Percentiles rank a stretch among this genome's conserved stretches.
Conservation (phyloP, 2,113 vertebrate species). For the Tichodroma muraria region DNA sequence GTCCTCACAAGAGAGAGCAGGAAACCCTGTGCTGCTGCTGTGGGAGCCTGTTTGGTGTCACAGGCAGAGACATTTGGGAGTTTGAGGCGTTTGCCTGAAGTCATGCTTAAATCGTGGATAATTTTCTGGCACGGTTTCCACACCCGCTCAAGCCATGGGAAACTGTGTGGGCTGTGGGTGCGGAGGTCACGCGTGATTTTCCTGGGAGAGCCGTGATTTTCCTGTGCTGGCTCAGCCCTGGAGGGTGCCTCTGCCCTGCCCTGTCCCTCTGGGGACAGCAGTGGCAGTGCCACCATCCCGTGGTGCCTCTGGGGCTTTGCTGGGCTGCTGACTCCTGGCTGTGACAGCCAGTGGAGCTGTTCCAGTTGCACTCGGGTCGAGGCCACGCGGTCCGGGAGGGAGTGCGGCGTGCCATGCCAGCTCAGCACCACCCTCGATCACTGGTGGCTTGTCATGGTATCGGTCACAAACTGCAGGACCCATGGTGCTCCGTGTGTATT, state of each 20-base stretch:
- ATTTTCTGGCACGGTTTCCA: background rate
- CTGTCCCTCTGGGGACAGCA: background rate
- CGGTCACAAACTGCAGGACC: background rate
- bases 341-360: background rate
- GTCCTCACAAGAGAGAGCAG: background rate
- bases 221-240: too few relatives aligned
- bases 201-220: background rate
- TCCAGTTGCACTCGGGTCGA: background rate
- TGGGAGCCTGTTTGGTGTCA: background rate
- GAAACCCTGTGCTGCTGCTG: background rate
- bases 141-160: background rate
- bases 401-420: accelerated
- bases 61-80: background rate
- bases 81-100: accelerated
- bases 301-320: background rate
- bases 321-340: background rate
- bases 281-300: background rate
- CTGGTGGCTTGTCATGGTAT: accelerated
- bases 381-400: accelerated
- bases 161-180: background rate
- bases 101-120: background rate
- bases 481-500: accelerated
- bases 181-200: accelerated
- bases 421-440: background rate
- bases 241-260: background rate